Evolutionary conservation across 2,113 vertebrate species (phyloP), one percentile per base, ranked within the genome.

Genomic region (Pygoscelis adeliae): DNA sequence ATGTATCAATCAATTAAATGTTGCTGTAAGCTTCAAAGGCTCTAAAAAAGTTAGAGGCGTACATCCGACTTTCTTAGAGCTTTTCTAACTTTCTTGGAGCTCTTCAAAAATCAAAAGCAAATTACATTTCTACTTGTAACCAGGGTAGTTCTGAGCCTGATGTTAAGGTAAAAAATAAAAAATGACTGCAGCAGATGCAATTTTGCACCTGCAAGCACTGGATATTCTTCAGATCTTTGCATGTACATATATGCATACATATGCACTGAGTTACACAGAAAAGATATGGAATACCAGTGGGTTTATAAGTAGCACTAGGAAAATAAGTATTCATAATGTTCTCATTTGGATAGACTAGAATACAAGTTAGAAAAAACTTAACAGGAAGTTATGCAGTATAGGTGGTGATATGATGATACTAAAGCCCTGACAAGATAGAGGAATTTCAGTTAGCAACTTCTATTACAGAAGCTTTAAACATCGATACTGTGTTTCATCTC

Each of bases 1-100:
- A 52, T 34, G 23, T 29, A 40, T 78, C 52, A 13, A 6, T 74
- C 65, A 71, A 40, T 93, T 36, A 95, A 89, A 83, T 10, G 11
- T 90, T 90, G 73, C 72, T 90, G 18, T 42, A 42, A 79, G 52
- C 71, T 80, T 92, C 89, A 70, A 67, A 66, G 59, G 50, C 59
- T 73, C 21, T 44, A 40, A 79, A 73, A 27, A 65, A 89, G 21
- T 65, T 30, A 47, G 52, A 72, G 46, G 19, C 59, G 36, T 36
- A 29, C 38, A 32, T 10, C 55, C 20, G 27, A 61, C 25, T 72
- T 89, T 83, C 47, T 61, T 23, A 16, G 42, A 50, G 47, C 36
- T 91, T 91, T 94, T 67, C n/a, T 66, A 13, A 62, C 52, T 88
- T 89, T 14, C 40, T 34, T 72, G 44, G 65, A 66, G 23, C 46